Conservation (phyloP, 1,140 invertebrate species). For the Metaphire vulgaris region DNA sequence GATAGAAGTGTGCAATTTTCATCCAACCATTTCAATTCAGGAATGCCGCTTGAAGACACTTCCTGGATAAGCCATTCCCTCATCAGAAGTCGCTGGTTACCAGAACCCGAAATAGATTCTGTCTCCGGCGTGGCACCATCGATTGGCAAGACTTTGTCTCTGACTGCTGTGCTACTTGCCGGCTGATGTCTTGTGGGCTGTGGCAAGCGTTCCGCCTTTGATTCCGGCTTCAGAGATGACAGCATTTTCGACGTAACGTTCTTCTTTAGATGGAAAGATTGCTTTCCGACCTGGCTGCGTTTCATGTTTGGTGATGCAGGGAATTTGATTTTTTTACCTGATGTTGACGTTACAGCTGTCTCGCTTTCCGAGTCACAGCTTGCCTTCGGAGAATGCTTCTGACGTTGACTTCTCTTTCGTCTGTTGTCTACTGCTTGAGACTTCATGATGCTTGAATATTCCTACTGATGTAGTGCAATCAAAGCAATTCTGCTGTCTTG, state of each 20-base stretch:
- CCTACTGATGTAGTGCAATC: too few species aligned
- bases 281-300: neutral
- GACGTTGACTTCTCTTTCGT: too few species aligned
- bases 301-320: neutral
- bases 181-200: neutral
- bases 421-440: too few species aligned
- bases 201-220: neutral
- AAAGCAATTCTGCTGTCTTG: too few species aligned
- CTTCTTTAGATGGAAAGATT: neutral
- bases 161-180: neutral
- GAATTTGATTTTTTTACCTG: neutral
- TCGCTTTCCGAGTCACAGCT: neutral
- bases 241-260: neutral
- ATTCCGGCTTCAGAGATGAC: too few species aligned
- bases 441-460: too few species aligned
- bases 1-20: slow-evolving; percentile 34
- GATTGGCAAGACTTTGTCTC: neutral
- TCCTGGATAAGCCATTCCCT: neutral
- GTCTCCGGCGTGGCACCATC: neutral
- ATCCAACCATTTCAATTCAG: slow-evolving; percentile 17
- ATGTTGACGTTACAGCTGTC: neutral
- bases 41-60: neutral
- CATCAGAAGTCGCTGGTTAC: neutral
- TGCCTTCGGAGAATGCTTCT: too few species aligned
- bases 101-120: neutral